Conservation (phyloP, 2,797 vertebrate species). For the Alcedo atthis region DNA sequence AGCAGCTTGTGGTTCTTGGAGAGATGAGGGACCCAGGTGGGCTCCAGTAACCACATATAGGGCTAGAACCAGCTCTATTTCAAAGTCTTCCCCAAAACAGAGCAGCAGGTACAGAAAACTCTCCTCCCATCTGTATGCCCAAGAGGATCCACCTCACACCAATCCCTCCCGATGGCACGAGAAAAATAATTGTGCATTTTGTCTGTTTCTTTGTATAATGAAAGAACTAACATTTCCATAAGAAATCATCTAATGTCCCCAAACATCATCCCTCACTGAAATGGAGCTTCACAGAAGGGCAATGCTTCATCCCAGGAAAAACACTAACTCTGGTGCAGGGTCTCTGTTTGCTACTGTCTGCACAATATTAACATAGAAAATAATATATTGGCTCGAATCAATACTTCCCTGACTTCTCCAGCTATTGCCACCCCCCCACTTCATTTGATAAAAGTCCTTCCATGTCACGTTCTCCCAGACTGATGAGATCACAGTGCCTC, state of each 20-base stretch:
- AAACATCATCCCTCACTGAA: constrained; percentile 3
- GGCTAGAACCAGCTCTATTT: rapidly evolving
- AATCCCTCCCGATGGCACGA: not conserved
- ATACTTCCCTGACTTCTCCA: constrained; percentile 67
- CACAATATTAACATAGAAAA: constrained; percentile 65
- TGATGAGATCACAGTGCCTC: constrained; percentile 59
- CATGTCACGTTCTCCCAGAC: constrained; percentile 41
- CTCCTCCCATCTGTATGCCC: not conserved
- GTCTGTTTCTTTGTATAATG: not conserved
- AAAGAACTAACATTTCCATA: constrained; percentile 6
- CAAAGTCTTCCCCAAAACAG: not conserved
- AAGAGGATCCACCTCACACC: not conserved
- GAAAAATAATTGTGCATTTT: not conserved
- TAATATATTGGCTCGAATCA: constrained; percentile 72
- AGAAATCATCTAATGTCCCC: not conserved
- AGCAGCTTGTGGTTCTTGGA: not conserved
- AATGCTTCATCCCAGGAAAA: constrained; percentile 32
- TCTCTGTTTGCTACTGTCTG: constrained; percentile 58
- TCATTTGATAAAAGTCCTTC: constrained; percentile 66
- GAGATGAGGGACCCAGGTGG: not conserved
- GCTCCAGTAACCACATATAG: rapidly evolving
- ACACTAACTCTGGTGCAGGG: not conserved
- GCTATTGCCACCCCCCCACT: constrained; percentile 45
- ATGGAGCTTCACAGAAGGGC: not conserved
- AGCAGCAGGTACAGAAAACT: not conserved